Percentiles rank a stretch among this genome's conserved stretches.
Evolutionary conservation across 2,113 vertebrate species (phyloP).

Genomic region (Rhagologus leucostigma): DNA sequence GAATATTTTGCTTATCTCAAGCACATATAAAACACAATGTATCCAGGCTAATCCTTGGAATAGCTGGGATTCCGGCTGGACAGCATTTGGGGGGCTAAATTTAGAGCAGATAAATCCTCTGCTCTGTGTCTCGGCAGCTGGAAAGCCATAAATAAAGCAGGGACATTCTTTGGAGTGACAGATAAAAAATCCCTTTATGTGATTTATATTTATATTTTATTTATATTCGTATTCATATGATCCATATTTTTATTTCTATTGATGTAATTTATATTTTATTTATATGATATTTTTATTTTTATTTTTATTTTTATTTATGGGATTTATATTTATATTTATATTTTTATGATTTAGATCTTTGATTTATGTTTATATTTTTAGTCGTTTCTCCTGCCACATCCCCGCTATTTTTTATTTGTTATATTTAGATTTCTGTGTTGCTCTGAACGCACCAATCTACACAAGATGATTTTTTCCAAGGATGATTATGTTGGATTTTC

Average conservation of each 20-base stretch:
- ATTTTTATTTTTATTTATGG: not conserved
- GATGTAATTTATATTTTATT: not conserved
- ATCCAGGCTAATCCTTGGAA: not conserved
- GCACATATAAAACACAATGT: not conserved
- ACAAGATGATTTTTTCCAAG: not conserved
- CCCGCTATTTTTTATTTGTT: accelerated
- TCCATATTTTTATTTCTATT: not conserved
- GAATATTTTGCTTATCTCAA: not conserved
- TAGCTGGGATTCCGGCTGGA: constrained; percentile 12
- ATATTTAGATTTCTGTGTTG: not conserved
- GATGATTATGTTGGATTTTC: not conserved
- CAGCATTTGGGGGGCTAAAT: not conserved
- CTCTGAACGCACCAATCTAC: not conserved
- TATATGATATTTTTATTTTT: not conserved
- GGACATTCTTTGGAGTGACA: not conserved
- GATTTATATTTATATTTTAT: not conserved
- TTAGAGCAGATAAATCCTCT: not conserved
- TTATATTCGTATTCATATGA: not conserved
- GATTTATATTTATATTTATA: not conserved
- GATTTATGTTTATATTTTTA: not conserved
- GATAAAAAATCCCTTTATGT: not conserved
- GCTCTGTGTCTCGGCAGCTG: not conserved
- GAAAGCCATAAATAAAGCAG: not conserved
- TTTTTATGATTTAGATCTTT: not conserved
- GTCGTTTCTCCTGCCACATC: not conserved